These are phyloP conservation scores for Neuroterus valhalla DNA, from an alignment of 1,140 invertebrate genomes.

Conservation along the genomic window DNA sequence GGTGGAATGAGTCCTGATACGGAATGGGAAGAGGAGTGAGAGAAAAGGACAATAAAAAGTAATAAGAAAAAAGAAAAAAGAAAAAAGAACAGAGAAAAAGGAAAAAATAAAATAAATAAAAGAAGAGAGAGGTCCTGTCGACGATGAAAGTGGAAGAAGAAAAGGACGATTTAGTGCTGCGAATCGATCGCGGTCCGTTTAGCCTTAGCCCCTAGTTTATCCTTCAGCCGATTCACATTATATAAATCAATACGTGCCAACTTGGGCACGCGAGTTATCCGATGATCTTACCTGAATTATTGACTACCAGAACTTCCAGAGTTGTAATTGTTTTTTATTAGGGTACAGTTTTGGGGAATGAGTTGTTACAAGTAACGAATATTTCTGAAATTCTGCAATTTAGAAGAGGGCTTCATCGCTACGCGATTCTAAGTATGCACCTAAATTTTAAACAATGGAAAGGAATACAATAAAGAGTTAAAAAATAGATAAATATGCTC, in stretches of 20 bases:
- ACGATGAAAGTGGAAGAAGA: conserved; percentile 37
- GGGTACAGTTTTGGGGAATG: too few species aligned
- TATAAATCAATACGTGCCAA: conserved; percentile 24
- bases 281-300: neutral
- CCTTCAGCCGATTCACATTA: conserved; percentile 14
- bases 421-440: too few species aligned
- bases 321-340: too few species aligned
- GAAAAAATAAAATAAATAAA: neutral
- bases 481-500: too few species aligned
- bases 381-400: too few species aligned
- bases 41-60: conserved; percentile 17
- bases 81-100: conserved; percentile 43
- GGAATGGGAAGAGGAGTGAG: neutral
- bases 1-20: conserved; percentile 30
- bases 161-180: conserved; percentile 67
- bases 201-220: conserved; percentile 47
- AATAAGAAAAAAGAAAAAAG: too few species aligned
- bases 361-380: too few species aligned
- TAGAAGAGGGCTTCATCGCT: too few species aligned
- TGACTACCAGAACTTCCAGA: too few species aligned
- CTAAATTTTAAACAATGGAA: too few species aligned
- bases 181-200: conserved; percentile 67
- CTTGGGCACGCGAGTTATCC: conserved; percentile 24
- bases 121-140: conserved; percentile 22
- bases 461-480: too few species aligned